Evolutionary conservation across 2,797 vertebrate species (phyloP), one percentile per base, ranked within the genome.

Genomic region (Momotus momota): DNA sequence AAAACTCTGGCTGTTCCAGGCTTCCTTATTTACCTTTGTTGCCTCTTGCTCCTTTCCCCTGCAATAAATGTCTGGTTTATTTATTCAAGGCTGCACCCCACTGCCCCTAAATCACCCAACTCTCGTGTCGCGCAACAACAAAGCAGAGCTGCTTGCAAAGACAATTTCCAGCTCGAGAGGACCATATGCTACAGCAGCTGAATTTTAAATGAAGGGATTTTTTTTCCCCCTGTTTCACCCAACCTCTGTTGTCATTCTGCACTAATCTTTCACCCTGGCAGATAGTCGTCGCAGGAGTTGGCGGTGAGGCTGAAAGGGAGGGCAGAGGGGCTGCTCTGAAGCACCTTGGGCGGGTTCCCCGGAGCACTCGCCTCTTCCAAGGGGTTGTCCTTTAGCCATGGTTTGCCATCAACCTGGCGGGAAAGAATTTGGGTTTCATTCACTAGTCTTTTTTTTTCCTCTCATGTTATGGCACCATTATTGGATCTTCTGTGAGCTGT

Each of bases 141-240:
- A 73, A 90, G 82, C 73, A 57, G 89, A 85, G 78, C 87, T 4
- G 26, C 92, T 94, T 72, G 58, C 88, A 91, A 93, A 93, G 92
- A 85, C 82, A 84, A 45, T 95, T 97, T 96, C 94, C 92, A 93
- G 93, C 93, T 94, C 97, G 89, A 97, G 97, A 93, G 90, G 18
- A 97, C 93, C 96, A 96, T 92, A 81, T 85, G 93, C 87, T 95
- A 94, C 75, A 89, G 35, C 90, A 86, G 95, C 75, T 94, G 95
- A 81, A 93, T 96, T 95, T 94, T 73, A 96, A 97, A 96, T 91
- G 80, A 95, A 75, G 72, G 91, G 69, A 21, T 66, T 27, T n/a
- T 62, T 25, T 51, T 17, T 9, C 6, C 41, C 5, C 49, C 18
- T 31, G 26, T 29, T 31, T 5, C 23, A 41, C 46, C 29, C 41